phyloP scores from a whole-genome alignment of 2,797 vertebrate genomes.

The Lepus oiostolus region DNA sequence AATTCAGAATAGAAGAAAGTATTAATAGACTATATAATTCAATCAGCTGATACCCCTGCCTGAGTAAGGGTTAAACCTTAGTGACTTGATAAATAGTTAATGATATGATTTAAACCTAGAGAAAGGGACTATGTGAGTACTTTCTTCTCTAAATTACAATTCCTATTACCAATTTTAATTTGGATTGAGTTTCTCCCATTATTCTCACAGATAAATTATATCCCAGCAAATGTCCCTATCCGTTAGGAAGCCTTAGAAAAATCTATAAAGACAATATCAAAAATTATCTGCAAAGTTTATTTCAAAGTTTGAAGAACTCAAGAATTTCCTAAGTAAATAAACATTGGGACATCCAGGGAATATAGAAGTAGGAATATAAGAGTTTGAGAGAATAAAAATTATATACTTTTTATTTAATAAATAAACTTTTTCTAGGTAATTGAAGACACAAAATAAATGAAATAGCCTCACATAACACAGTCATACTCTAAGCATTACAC shows the following conservation, averaged over 20 bases:
- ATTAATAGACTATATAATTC: slow-evolving; percentile 27
- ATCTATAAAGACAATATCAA: not conserved
- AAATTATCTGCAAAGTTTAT: slow-evolving; percentile 14
- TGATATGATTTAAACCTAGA: slow-evolving; percentile 27
- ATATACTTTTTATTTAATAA: not conserved
- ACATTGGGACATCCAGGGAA: not conserved
- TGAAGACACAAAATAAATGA: not conserved
- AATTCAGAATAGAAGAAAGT: slow-evolving; percentile 2
- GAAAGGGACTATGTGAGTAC: not conserved
- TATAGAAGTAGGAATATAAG: not conserved
- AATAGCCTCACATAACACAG: not conserved
- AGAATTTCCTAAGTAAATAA: not conserved
- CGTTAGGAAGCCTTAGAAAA: slow-evolving; percentile 5
- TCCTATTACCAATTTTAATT: not conserved
- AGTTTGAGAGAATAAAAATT: not conserved
- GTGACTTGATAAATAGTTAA: slow-evolving; percentile 39
- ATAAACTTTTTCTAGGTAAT: not conserved
- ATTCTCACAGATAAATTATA: not conserved
- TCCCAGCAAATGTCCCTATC: not conserved
- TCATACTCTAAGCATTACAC: not conserved
- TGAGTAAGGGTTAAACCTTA: slow-evolving; percentile 14
- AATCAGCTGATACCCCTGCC: not conserved
- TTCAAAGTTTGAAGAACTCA: not conserved
- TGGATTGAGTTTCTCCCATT: not conserved
- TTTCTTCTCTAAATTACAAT: not conserved